These are phyloP conservation scores for Cactoblastis cactorum DNA, from an alignment of 2,888 invertebrate species.

Conservation along the genomic window DNA sequence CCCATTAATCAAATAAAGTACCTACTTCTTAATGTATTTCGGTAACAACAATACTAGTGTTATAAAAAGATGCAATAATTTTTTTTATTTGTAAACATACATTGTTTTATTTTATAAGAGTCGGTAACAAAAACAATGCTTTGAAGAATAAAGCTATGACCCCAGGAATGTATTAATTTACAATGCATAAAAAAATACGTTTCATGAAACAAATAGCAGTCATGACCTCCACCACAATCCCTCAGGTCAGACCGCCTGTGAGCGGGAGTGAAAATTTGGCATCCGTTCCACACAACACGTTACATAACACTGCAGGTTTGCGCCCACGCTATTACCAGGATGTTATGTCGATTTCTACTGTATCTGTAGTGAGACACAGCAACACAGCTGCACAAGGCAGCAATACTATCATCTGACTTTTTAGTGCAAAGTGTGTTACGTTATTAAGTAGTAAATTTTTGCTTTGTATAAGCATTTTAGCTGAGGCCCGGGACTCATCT, in stretches of 20 bases:
- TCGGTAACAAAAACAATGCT: too few species aligned
- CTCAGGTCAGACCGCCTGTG: constrained; percentile 26
- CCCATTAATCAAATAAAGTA: too few species aligned
- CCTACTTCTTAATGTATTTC: too few species aligned
- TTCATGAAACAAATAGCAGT: not conserved
- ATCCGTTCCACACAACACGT: constrained; percentile 58
- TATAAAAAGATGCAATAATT: too few species aligned
- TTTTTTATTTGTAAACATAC: too few species aligned
- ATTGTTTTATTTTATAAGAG: too few species aligned
- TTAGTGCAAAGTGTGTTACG: not conserved
- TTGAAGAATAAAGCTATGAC: too few species aligned
- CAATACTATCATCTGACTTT: not conserved
- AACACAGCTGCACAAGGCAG: not conserved
- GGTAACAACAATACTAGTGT: too few species aligned
- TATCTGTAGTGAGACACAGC: too few species aligned
- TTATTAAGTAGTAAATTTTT: not conserved
- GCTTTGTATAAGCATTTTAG: too few species aligned
- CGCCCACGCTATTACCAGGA: constrained; percentile 32
- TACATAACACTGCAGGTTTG: constrained; percentile 70
- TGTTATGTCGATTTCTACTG: constrained; percentile 32
- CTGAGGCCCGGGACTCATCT: too few species aligned
- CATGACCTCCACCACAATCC: constrained; percentile 20
- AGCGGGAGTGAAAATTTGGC: constrained; percentile 60
- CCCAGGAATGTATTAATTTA: too few species aligned
- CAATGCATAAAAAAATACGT: not conserved